These are phyloP conservation scores for Neosilurus mollespiculum DNA, from an alignment of 2,797 vertebrate genomes.

Conservation along the genomic window DNA sequence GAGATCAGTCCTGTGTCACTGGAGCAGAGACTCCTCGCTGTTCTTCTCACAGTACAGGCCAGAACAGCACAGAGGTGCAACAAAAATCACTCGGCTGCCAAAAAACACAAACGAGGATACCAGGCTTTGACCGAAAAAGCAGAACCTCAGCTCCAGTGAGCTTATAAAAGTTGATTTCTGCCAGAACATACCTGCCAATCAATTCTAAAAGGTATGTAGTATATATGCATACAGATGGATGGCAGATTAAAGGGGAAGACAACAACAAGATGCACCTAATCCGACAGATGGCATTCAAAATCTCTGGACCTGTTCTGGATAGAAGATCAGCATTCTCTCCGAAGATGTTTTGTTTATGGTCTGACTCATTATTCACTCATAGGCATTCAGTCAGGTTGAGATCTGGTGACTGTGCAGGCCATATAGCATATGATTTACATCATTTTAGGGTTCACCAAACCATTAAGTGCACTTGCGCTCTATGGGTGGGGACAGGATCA, in stretches of 20 bases:
- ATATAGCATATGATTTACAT: background rate
- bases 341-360: background rate
- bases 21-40: constrained; percentile 12
- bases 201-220: background rate
- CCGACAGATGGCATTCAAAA: background rate
- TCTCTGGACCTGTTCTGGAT: background rate
- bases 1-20: constrained; percentile 33
- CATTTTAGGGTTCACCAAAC: background rate
- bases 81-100: constrained; percentile 62
- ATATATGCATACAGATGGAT: background rate
- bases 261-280: background rate
- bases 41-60: constrained; percentile 47
- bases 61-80: constrained; percentile 62
- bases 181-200: constrained; percentile 56
- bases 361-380: background rate
- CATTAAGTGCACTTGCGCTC: background rate
- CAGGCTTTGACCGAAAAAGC: constrained; percentile 68
- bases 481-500: background rate
- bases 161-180: constrained; percentile 56
- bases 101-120: constrained; percentile 67
- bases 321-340: background rate
- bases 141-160: constrained; percentile 53
- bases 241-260: background rate
- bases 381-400: background rate
- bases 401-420: background rate